Conservation (phyloP, 1,140 invertebrate genomes). For the Ylistrum balloti region DNA sequence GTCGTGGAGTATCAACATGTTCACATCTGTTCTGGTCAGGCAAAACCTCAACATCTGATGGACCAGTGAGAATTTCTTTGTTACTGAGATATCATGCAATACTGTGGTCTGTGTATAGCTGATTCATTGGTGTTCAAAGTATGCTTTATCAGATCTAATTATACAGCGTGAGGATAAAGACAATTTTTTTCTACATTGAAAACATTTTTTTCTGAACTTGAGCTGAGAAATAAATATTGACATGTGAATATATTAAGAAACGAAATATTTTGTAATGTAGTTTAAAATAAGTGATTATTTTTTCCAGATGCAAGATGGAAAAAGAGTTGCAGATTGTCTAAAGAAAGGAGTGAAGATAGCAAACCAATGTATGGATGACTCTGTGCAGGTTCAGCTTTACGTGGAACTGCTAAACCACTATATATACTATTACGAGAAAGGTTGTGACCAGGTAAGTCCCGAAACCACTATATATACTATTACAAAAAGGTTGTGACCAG, state of each 20-base stretch:
- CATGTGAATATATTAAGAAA: no score
- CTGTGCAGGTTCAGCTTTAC: conserved; percentile 97
- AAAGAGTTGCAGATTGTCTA: conserved; percentile 95
- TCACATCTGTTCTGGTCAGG: conserved; percentile 99
- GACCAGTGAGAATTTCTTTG: no score
- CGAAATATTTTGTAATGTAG: not conserved
- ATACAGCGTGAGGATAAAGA: no score
- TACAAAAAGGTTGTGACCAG: no score
- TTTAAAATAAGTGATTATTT: conserved; percentile 6
- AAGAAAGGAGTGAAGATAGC: conserved; percentile 97
- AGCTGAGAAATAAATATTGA: no score
- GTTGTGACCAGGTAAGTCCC: conserved; percentile 90
- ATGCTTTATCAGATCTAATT: no score
- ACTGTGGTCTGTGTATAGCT: no score
- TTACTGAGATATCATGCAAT: no score
- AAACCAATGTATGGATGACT: conserved; percentile 98
- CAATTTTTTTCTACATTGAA: no score
- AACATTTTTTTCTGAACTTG: no score
- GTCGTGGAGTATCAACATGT: conserved; percentile 93
- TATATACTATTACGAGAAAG: conserved; percentile 96
- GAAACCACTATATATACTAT: no score
- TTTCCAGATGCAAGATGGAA: conserved; percentile 92
- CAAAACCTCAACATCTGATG: conserved; percentile 87
- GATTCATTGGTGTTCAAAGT: no score
- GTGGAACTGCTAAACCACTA: conserved; percentile 97